Base-by-base conservation (phyloP, 1,140 invertebrate species). In the Brachystomella parvula region DNA sequence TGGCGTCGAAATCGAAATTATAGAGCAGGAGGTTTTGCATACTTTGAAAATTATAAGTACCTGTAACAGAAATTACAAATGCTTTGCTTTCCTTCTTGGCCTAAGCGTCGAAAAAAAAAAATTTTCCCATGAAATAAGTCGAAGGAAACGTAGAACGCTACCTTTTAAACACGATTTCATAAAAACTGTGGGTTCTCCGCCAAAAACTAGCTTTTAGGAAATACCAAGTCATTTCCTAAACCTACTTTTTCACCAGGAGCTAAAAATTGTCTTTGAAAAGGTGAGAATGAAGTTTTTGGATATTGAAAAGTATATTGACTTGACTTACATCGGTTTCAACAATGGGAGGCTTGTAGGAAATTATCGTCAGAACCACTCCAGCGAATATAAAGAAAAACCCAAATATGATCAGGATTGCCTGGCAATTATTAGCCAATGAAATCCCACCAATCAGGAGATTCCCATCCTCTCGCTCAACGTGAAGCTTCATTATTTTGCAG, bases 371-470 rank as follows among this genome's bases (percentile, higher is more conserved):
- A 9, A 74, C 73, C 24, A 66, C 66, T 35, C 74, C 74, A 19
- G 73, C 73, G 6, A 75, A 64, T 9, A 75, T 63, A 59, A 74
- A 75, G 47, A 71, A 75, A 44, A 71, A 70, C 15, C 71, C 73
- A 53, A 74, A 75, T 47, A 74, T 70, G 26, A 75, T 31, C 35
- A 75, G 60, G 33, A 73, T 71, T 1, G 73, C 35, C 33, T 75
- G 71, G 58, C 74, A 75, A 60, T 75, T 71, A n/a, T 67, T 49
- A 19, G 74, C 73, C n/a, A 75, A 49, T 0, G 71, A 67, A 1
- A 72, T 33, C 32, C 73, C 66, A 17, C 70, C 73, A 39, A 75
- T 74, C 44, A 70, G 62, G 9, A 75, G 35, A 28, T 68, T 72
- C n/a, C 73, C 74, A 29, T 71, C 73, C 44, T 73, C 74, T 35